Base-by-base conservation (phyloP, 2,888 invertebrate genomes). In the Drosophila prolongata region DNA sequence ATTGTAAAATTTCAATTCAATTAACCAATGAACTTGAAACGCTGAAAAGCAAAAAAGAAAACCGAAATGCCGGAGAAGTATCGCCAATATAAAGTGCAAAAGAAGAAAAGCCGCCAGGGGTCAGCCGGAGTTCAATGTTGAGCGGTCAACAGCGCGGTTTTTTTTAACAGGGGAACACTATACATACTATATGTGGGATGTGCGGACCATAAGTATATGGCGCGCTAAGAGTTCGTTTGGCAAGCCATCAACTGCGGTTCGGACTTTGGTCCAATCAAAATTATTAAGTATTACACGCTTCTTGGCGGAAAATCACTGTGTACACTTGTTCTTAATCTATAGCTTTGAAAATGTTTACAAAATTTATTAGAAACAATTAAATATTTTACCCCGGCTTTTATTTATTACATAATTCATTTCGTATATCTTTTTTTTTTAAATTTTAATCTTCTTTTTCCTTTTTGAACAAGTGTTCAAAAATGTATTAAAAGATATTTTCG, bases 1-100 rank as follows among this genome's bases (percentile, higher is more conserved):
- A 54, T 44, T 60, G 55, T 49, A 14, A 34, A 54, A 52, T 50
- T 74, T 67, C 64, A 70, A 78, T 71, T 87, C 55, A 80, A 67
- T 83, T 81, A 66, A 87, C 77, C 78, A 52, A 61, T 83, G 84
- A 80, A 75, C 75, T 80, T 81, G 78, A 87, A 79, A 67, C n/a
- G 16, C 38, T 27, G 34, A 3, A 40, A 54, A 40, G 6, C 46
- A 46, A 10, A 40, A 9, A 27, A 10, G 30, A 43, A 64, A 37
- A 43, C 13, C 9, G 27, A 46, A 46, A 24, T 24, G 19, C 13
- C 44, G 34, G 13, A 35, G 34, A 14, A 13, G 10, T 14, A 6
- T 14, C 47, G 9, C 10, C 30, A 13, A 47, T 30, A 47, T 14
- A 11, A 47, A 47, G 47, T 30, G 47, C 16, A 14, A 38, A 11